Conservation (phyloP, 2,113 vertebrate genomes). For the Anguilla japonica region DNA sequence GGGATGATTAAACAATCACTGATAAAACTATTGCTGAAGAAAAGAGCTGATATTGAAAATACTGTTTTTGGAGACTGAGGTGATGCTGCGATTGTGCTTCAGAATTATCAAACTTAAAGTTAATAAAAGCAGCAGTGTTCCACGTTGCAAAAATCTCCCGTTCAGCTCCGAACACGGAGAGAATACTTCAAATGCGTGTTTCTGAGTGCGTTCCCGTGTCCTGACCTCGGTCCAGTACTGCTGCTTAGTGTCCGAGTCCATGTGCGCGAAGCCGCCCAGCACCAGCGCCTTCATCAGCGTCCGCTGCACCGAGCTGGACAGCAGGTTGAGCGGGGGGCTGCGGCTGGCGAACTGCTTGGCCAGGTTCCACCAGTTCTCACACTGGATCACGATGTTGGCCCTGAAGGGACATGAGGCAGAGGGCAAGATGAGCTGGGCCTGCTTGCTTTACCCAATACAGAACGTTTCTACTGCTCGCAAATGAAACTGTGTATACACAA, state of each 20-base stretch:
- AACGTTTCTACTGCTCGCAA: neutral
- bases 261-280: constrained; percentile 95
- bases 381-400: constrained; percentile 96
- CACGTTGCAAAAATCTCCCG: too few species aligned
- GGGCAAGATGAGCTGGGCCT: too few species aligned
- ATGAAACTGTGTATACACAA: too few species aligned
- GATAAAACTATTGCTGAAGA: too few species aligned
- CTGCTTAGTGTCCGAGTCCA: constrained; percentile 95
- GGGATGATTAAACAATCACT: neutral
- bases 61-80: neutral
- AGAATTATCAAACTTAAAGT: too few species aligned
- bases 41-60: too few species aligned
- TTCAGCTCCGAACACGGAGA: too few species aligned
- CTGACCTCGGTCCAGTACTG: constrained; percentile 97
- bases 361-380: constrained; percentile 98
- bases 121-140: too few species aligned
- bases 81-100: too few species aligned
- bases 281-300: constrained; percentile 97
- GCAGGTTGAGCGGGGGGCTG: constrained; percentile 89
- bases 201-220: neutral
- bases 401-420: constrained; percentile 55
- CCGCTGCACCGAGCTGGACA: constrained; percentile 93
- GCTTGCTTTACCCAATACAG: too few species aligned
- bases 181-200: too few species aligned
- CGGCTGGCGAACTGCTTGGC: constrained; percentile 95